Percentiles rank a stretch among this genome's conserved stretches.
These are phyloP conservation scores for Phasianus colchicus DNA, from an alignment of 2,113 vertebrate species.

Conservation along the genomic window DNA sequence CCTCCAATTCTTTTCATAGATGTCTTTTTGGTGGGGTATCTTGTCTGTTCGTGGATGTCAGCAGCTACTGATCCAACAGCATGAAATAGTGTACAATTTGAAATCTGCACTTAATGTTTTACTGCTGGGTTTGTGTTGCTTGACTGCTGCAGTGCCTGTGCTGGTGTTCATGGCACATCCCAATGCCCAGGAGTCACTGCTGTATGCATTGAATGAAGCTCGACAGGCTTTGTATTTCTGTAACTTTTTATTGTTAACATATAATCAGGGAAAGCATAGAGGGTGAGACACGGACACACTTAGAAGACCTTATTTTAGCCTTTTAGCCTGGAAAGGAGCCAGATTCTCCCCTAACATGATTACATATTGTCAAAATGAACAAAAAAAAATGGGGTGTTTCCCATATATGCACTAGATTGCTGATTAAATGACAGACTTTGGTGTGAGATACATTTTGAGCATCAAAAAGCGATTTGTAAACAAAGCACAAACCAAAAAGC, in stretches of 20 bases:
- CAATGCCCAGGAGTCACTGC: not conserved
- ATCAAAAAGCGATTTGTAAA: not conserved
- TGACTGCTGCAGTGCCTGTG: not conserved
- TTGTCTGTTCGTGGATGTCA: not conserved
- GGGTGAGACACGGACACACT: not conserved
- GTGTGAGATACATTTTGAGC: not conserved
- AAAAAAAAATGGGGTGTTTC: not conserved
- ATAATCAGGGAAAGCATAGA: not conserved
- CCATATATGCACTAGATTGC: accelerated
- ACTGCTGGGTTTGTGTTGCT: not conserved
- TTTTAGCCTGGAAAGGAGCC: not conserved
- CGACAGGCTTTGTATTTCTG: not conserved
- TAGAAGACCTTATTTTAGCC: not conserved
- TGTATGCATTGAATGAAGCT: no score
- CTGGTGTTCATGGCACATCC: not conserved
- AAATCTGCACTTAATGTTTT: not conserved
- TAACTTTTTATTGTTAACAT: not conserved
- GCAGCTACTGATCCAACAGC: not conserved
- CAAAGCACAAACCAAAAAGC: not conserved
- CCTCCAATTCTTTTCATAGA: not conserved
- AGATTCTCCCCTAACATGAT: not conserved
- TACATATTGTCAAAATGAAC: not conserved
- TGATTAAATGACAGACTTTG: not conserved
- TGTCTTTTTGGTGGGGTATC: not conserved
- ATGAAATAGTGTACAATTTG: no score